phyloP scores from a whole-genome alignment of 2,888 invertebrate genomes.

The Camptogramma bilineatum region DNA sequence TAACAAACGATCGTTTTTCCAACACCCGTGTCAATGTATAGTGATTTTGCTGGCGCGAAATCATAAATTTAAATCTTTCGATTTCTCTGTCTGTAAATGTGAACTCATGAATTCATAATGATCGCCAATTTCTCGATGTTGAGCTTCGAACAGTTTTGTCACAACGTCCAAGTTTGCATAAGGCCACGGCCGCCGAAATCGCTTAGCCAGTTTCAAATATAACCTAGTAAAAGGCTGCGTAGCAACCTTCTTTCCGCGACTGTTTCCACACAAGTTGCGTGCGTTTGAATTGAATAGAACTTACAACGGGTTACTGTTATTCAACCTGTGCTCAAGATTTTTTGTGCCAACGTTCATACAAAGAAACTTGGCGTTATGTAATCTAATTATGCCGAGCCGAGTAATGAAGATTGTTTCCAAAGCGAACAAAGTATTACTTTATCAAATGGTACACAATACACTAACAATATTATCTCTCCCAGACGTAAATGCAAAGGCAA shows the following conservation, averaged over 20 bases:
- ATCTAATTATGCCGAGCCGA: conserved; percentile 36
- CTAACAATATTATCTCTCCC: conserved; percentile 20
- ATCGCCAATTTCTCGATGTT: conserved; percentile 52
- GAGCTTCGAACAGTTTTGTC: conserved; percentile 46
- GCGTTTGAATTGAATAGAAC: conserved; percentile 46
- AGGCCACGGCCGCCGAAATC: conserved; percentile 57
- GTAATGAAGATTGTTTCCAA: conserved; percentile 40
- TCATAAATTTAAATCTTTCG: conserved; percentile 39
- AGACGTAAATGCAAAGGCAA: conserved; percentile 17
- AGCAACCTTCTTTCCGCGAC: conserved; percentile 48
- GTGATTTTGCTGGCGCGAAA: conserved; percentile 28
- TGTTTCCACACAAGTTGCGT: conserved; percentile 50
- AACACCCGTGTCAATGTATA: conserved; percentile 17
- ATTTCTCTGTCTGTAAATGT: conserved; percentile 37
- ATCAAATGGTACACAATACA: conserved; percentile 13
- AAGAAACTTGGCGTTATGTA: conserved; percentile 42
- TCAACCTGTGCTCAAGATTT: conserved; percentile 40
- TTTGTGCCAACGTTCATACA: conserved; percentile 40
- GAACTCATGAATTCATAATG: conserved; percentile 45
- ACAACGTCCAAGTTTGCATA: conserved; percentile 58
- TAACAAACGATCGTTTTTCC: conserved; percentile 13
- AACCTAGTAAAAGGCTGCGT: conserved; percentile 45
- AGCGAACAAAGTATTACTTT: conserved; percentile 16
- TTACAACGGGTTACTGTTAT: conserved; percentile 45
- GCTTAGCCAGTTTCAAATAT: conserved; percentile 50